phyloP scores from a whole-genome alignment of 2,888 invertebrate species.

The Sesamia inferens region DNA sequence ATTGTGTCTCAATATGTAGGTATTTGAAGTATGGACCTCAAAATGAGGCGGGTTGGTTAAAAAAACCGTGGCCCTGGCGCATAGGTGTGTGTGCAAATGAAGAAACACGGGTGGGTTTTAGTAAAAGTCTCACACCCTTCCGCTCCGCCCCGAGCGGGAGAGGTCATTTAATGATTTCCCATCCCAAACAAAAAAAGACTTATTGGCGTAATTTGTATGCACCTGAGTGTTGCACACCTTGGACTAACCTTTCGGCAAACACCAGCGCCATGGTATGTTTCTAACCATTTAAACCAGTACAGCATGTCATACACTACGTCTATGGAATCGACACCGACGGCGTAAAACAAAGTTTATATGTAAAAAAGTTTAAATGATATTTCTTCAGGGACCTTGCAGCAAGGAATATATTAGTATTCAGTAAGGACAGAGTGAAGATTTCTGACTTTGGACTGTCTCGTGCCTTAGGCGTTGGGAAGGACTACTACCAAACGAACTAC shows the following conservation, averaged over 20 bases:
- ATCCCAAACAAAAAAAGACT: no score
- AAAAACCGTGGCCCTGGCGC: no score
- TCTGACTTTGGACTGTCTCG: conserved; percentile 99
- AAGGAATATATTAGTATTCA: conserved; percentile 99
- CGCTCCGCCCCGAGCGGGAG: no score
- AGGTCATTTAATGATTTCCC: no score
- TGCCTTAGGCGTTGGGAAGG: conserved; percentile 98
- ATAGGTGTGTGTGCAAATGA: no score
- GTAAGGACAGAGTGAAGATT: conserved; percentile 98
- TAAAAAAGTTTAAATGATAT: not conserved
- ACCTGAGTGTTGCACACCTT: no score
- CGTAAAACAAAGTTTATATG: no score
- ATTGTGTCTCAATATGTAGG: not conserved
- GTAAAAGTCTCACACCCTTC: no score
- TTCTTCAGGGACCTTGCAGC: conserved; percentile 97
- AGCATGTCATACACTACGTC: not conserved
- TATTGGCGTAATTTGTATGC: not conserved
- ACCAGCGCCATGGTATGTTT: not conserved
- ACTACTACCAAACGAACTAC: conserved; percentile 99
- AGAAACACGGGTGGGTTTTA: no score
- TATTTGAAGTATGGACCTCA: not conserved
- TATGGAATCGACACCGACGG: no score
- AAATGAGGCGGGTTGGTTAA: not conserved
- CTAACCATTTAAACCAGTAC: not conserved
- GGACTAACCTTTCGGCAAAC: no score